Conservation (phyloP, 2,888 invertebrate genomes). For the Himalopsyche kuldschensis region DNA sequence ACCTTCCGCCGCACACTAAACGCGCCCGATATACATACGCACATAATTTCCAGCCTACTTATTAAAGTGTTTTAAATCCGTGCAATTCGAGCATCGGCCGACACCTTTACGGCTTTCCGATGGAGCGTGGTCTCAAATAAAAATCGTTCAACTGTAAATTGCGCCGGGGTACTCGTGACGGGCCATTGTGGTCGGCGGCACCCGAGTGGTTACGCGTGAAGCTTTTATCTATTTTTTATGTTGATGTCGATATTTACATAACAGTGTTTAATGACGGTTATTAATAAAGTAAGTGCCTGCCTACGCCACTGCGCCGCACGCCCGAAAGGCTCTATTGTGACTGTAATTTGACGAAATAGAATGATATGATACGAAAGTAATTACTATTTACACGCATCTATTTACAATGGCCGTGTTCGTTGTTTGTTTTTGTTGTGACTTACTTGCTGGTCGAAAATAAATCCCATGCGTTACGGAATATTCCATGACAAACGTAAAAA, state of each 20-base stretch:
- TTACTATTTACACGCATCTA: not conserved
- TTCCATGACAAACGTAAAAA: too few relatives aligned
- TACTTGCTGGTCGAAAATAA: too few relatives aligned
- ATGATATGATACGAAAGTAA: not conserved
- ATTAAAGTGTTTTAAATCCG: not conserved
- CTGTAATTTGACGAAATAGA: not conserved
- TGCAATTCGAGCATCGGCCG: not conserved
- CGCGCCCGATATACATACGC: too few relatives aligned
- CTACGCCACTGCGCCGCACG: not conserved
- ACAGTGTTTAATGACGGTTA: not conserved
- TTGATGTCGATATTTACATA: not conserved
- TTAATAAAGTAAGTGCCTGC: not conserved
- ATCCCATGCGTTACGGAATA: too few relatives aligned
- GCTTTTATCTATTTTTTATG: conserved; percentile 1
- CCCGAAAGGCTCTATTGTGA: not conserved
- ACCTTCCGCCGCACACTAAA: too few relatives aligned
- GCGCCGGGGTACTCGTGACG: not conserved
- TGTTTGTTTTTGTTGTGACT: too few relatives aligned
- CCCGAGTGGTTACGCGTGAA: not conserved
- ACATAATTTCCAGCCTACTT: too few relatives aligned
- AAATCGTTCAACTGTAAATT: not conserved
- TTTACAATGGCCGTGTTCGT: too few relatives aligned
- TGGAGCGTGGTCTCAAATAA: not conserved
- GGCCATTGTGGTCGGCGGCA: not conserved
- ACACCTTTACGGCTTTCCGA: not conserved